Evolutionary conservation across 2,797 vertebrate species (phyloP).

Genomic region (Anguilla anguilla): DNA sequence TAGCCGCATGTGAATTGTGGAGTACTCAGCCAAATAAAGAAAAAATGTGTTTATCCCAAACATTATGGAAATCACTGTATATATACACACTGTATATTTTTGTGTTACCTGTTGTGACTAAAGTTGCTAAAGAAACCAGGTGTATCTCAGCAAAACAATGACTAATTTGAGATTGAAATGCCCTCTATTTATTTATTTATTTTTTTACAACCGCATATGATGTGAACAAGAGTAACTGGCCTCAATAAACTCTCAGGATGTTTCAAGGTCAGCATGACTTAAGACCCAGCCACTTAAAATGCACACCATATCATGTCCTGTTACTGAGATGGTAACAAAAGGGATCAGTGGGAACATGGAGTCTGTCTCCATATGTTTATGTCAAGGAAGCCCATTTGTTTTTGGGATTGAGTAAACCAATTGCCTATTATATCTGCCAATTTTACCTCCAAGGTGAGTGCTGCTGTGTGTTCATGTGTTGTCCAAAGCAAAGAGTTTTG

Average conservation of each 20-base stretch:
- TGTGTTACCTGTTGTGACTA: too few species aligned
- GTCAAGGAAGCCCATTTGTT: background rate
- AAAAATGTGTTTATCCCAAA: too few species aligned
- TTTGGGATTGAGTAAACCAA: background rate
- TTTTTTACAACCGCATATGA: background rate
- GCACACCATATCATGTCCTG: background rate
- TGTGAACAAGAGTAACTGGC: background rate
- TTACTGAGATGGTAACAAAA: background rate
- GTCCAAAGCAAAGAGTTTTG: constrained; percentile 42
- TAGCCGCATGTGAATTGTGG: too few species aligned
- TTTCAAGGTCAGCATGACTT: background rate
- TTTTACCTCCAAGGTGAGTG: constrained; percentile 1
- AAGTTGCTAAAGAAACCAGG: too few species aligned
- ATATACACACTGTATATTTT: too few species aligned
- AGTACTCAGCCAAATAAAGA: too few species aligned
- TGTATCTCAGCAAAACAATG: too few species aligned
- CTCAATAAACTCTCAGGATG: background rate
- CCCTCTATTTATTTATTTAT: too few species aligned
- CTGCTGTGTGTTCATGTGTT: constrained; percentile 29
- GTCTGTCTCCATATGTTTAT: background rate
- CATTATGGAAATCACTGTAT: too few species aligned
- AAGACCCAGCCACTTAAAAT: background rate
- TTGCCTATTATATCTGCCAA: constrained; percentile 25
- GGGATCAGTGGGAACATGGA: background rate
- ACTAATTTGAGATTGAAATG: too few species aligned